These are phyloP conservation scores for Apoda limacodes DNA, from an alignment of 2,888 invertebrate species.

Conservation along the genomic window DNA sequence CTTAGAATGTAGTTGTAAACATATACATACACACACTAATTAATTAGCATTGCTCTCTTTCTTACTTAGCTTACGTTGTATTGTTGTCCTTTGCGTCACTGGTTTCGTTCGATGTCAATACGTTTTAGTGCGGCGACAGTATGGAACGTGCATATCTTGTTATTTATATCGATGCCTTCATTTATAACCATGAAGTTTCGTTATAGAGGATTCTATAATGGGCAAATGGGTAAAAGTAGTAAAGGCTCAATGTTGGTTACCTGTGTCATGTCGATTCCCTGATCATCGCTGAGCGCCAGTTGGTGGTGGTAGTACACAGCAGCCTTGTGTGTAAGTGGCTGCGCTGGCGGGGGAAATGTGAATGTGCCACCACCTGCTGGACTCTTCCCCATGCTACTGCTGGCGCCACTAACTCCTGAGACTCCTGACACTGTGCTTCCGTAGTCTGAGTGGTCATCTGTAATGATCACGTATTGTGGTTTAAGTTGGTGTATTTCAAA, in stretches of 20 bases:
- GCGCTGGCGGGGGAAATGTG: conserved; percentile 79
- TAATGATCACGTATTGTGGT: too few relatives aligned
- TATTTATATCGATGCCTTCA: too few relatives aligned
- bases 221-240: too few relatives aligned
- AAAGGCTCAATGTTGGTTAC: too few relatives aligned
- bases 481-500: too few relatives aligned
- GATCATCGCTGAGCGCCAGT: conserved; percentile 85
- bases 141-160: too few relatives aligned
- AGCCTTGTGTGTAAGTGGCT: conserved; percentile 79
- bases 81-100: conserved; percentile 92
- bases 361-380: conserved; percentile 74
- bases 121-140: too few relatives aligned
- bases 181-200: too few relatives aligned
- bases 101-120: too few relatives aligned
- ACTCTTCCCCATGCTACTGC: conserved; percentile 73
- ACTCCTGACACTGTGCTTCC: conserved; percentile 73
- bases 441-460: conserved; percentile 78
- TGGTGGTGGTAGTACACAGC: conserved; percentile 86
- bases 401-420: conserved; percentile 65
- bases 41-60: not conserved
- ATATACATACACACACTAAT: not conserved
- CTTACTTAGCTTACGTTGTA: conserved; percentile 76
- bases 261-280: conserved; percentile 90
- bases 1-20: too few relatives aligned
- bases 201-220: too few relatives aligned